Conservation (phyloP, 2,113 vertebrate genomes). For the Trematomus loennbergii region DNA sequence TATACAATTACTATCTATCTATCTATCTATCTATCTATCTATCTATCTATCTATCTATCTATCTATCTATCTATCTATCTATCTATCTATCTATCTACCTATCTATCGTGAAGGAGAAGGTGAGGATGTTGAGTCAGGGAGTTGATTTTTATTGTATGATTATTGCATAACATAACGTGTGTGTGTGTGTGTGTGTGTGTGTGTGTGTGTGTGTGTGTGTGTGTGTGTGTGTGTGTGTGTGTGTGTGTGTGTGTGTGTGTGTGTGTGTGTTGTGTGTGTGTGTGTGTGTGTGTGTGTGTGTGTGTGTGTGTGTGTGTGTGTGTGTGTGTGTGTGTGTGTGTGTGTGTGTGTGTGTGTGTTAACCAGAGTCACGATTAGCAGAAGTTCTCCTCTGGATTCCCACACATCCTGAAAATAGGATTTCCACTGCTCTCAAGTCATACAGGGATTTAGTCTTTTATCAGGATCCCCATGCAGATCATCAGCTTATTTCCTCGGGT, state of each 20-base stretch:
- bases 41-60: constrained; percentile 20
- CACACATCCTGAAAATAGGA: constrained; percentile 31
- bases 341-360: constrained; percentile 18
- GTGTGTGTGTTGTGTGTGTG: background rate
- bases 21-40: background rate
- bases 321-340: too few relatives aligned
- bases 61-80: background rate
- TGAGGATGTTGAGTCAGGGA: constrained; percentile 64
- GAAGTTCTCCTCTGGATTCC: constrained; percentile 38
- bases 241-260: constrained; percentile 18
- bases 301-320: too few relatives aligned
- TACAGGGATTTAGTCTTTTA: background rate
- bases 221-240: constrained; percentile 3
- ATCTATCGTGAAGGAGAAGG: constrained; percentile 8
- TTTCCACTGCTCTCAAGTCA: constrained; percentile 22
- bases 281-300: constrained; percentile 5
- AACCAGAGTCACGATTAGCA: constrained; percentile 38
- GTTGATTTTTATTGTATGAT: constrained; percentile 30
- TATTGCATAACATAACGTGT: constrained; percentile 48
- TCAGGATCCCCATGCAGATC: background rate
- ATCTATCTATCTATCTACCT: constrained; percentile 4
- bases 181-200: background rate
- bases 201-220: constrained; percentile 1
- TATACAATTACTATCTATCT: background rate
- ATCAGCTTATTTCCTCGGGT: background rate